Evolutionary conservation across 2,113 vertebrate species (phyloP).

Genomic region (Psophia crepitans): DNA sequence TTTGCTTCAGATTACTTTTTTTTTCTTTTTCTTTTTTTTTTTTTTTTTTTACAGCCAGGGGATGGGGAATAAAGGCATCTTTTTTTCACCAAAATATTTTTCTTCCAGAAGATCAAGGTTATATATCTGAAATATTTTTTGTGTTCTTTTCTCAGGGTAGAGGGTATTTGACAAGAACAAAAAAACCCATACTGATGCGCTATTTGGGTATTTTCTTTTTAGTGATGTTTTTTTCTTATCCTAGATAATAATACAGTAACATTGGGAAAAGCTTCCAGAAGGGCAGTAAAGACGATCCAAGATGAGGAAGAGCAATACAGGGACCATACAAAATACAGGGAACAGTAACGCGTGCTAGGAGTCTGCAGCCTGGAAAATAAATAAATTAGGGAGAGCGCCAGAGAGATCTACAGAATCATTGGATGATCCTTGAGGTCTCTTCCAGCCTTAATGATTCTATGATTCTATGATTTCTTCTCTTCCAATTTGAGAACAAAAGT

Average conservation of each 20-base stretch:
- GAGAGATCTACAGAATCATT: neutral
- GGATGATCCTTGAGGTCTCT: no score
- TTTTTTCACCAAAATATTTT: neutral
- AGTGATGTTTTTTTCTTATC: neutral
- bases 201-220: neutral
- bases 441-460: no score
- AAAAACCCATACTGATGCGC: rapidly evolving
- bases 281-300: neutral
- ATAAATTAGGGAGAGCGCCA: neutral
- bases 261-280: neutral
- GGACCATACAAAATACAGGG: neutral
- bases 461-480: neutral
- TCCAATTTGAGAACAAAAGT: neutral
- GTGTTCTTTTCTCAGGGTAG: neutral
- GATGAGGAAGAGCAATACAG: neutral
- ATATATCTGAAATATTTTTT: neutral
- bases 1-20: neutral
- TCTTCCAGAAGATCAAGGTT: neutral
- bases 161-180: neutral
- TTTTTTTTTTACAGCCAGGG: neutral
- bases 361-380: neutral
- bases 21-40: neutral
- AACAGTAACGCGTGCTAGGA: neutral
- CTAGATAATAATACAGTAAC: neutral
- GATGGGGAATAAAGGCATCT: neutral